Percentiles rank a stretch among this genome's conserved stretches.
phyloP scores from a whole-genome alignment of 2,113 vertebrate species.

The Phoxinus phoxinus region DNA sequence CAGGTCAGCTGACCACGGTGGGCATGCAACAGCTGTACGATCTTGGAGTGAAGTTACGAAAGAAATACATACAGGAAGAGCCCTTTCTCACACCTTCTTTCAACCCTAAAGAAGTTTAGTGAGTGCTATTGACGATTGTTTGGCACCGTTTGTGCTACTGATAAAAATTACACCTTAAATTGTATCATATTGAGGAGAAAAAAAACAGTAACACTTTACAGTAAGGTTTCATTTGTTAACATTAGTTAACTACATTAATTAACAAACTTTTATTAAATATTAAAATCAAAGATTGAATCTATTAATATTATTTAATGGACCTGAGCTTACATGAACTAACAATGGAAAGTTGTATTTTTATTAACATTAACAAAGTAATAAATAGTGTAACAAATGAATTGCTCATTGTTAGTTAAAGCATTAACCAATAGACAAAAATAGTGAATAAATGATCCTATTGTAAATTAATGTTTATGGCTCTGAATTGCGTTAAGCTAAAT shows the following conservation, averaged over 20 bases:
- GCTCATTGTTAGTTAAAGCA: no score
- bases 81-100: constrained; percentile 83
- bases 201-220: not conserved
- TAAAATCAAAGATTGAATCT: no score
- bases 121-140: constrained; percentile 70
- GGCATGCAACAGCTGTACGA: constrained; percentile 94
- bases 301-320: no score
- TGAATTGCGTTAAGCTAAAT: constrained; percentile 9
- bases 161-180: not conserved
- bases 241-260: not conserved
- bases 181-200: not conserved
- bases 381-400: no score
- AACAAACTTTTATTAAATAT: no score
- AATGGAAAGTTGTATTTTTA: no score
- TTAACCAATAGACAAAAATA: not conserved
- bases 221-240: not conserved
- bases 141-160: not conserved
- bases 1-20: constrained; percentile 90
- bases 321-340: not conserved
- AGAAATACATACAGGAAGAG: constrained; percentile 81
- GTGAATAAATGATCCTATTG: not conserved
- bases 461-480: not conserved
- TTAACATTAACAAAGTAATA: not conserved
- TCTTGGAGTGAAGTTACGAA: constrained; percentile 85
- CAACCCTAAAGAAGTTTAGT: constrained; percentile 88